Conservation (phyloP, 2,113 vertebrate species). For the Oxygymnocypris stewartii region DNA sequence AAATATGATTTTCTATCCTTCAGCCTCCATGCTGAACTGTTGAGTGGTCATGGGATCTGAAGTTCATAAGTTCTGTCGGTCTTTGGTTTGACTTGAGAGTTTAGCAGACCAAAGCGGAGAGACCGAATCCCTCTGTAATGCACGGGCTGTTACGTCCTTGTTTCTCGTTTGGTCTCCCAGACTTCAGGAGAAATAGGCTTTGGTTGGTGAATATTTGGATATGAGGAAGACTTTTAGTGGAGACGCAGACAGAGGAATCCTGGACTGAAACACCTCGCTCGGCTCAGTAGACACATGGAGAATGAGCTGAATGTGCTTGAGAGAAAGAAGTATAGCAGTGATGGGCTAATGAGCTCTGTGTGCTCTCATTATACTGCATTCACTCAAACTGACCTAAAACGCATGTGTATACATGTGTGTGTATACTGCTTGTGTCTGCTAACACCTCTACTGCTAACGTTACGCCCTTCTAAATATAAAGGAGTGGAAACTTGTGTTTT, state of each 20-base stretch:
- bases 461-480: constrained; percentile 1
- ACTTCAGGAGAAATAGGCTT: not conserved
- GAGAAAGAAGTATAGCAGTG: not conserved
- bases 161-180: not conserved
- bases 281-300: not conserved
- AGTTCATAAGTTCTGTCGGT: not conserved
- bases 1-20: not conserved
- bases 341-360: not conserved
- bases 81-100: not conserved
- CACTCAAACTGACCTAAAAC: not conserved
- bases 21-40: not conserved
- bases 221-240: not conserved
- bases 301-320: not conserved
- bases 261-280: not conserved
- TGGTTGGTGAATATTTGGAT: not conserved
- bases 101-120: not conserved
- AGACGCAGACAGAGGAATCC: constrained; percentile 1
- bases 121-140: not conserved
- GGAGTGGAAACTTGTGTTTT: constrained; percentile 5
- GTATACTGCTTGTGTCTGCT: not conserved
- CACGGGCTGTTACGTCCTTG: not conserved
- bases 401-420: not conserved
- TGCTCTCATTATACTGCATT: constrained; percentile 4
- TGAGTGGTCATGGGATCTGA: not conserved
- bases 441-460: not conserved